Conservation (phyloP, 2,888 invertebrate genomes). For the Brachynemurus nebulosus region DNA sequence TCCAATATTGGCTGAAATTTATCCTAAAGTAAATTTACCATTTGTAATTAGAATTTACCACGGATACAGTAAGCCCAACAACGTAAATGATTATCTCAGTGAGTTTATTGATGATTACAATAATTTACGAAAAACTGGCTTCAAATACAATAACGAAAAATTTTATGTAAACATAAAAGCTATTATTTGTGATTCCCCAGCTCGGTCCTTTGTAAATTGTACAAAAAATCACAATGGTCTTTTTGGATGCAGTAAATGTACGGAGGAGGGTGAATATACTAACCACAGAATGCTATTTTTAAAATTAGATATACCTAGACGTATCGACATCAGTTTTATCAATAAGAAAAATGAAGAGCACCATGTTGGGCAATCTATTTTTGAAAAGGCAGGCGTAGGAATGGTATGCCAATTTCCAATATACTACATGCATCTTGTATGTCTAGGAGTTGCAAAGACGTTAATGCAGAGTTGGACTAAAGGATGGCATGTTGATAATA, state of each 20-base stretch:
- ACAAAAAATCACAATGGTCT: slow-evolving; percentile 16
- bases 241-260: slow-evolving; percentile 20
- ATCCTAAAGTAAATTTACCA: background rate
- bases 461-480: slow-evolving; percentile 17
- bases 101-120: background rate
- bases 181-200: background rate
- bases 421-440: slow-evolving; percentile 21
- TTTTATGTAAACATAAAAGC: background rate
- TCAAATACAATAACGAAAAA: background rate
- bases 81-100: background rate
- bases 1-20: slow-evolving; percentile 1
- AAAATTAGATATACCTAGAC: slow-evolving; percentile 13
- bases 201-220: background rate
- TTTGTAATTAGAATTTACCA: slow-evolving; percentile 4
- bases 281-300: slow-evolving; percentile 17
- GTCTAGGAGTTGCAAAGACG: slow-evolving; percentile 20
- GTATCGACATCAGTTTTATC: slow-evolving; percentile 18
- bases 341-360: slow-evolving; percentile 18
- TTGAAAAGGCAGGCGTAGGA: slow-evolving; percentile 17
- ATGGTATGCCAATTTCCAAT: slow-evolving; percentile 20
- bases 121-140: background rate
- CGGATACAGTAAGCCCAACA: background rate
- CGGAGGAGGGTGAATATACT: slow-evolving; percentile 16
- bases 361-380: slow-evolving; percentile 16
- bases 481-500: slow-evolving; percentile 9